Evolutionary conservation across 2,888 invertebrate species (phyloP).

Genomic region (Lasioglossum calceatum): DNA sequence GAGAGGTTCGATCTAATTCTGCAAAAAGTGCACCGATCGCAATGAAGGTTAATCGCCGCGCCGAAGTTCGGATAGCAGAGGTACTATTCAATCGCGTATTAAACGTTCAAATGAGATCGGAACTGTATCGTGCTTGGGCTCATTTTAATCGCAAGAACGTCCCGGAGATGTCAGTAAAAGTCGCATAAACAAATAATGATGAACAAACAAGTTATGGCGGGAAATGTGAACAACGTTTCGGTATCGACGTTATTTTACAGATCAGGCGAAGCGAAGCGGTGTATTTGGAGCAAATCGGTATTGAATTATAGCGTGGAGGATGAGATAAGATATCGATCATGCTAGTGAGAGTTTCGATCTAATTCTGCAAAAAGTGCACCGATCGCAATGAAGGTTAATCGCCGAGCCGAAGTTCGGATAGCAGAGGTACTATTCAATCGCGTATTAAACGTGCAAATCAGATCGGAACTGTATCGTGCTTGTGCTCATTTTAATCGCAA

Average conservation of each 20-base stretch:
- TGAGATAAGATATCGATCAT: not conserved
- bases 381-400: constrained; percentile 11
- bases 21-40: not conserved
- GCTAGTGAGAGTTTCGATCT: not conserved
- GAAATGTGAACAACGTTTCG: not conserved
- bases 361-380: not conserved
- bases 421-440: not conserved
- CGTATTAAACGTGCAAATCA: not conserved
- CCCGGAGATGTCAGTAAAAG: not conserved
- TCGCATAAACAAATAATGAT: not conserved
- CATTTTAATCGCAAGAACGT: not conserved
- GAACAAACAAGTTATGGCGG: not conserved
- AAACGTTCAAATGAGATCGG: not conserved
- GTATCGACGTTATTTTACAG: no score
- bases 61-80: not conserved
- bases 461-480: not conserved
- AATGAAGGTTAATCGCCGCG: constrained; percentile 16
- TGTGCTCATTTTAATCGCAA: not conserved
- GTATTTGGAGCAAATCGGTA: not conserved
- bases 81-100: not conserved
- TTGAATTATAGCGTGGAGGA: not conserved
- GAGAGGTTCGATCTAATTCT: not conserved
- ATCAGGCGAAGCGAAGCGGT: no score
- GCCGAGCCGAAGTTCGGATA: constrained; percentile 7
- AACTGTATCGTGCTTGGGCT: not conserved